Percentiles rank a stretch among this genome's conserved stretches.
Conservation (phyloP, 92 coral and sea anemone genomes). For the Siderastrea siderea region DNA sequence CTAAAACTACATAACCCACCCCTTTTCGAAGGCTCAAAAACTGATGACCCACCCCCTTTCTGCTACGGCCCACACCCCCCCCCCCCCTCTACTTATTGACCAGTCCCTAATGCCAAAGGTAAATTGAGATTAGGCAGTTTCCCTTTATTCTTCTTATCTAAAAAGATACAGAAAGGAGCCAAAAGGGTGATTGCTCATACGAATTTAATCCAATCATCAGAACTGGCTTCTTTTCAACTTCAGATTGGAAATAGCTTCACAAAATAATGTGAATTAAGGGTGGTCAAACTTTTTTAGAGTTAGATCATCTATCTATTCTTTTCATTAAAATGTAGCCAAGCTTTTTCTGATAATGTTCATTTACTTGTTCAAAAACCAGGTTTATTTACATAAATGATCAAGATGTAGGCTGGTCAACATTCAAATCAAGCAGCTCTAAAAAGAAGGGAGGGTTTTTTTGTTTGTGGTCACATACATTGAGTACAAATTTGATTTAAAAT, state of each 20-base stretch:
- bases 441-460: conserved; percentile 15
- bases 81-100: no score
- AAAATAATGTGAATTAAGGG: conserved; percentile 11
- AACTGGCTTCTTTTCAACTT: conserved; percentile 10
- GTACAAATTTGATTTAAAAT: conserved; percentile 3
- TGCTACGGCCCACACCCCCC: no score
- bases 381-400: conserved; percentile 21
- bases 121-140: not conserved
- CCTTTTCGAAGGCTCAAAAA: no score
- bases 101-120: conserved; percentile 22
- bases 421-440: conserved; percentile 12
- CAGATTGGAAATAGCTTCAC: conserved; percentile 12
- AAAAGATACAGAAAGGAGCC: conserved; percentile 17
- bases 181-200: conserved; percentile 11
- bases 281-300: conserved; percentile 6
- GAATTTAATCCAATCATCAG: conserved; percentile 28
- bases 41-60: no score
- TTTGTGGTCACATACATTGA: conserved; percentile 20
- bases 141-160: conserved; percentile 11
- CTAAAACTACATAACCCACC: no score
- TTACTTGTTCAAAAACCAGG: conserved; percentile 3
- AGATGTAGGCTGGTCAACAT: not conserved
- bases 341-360: conserved; percentile 13
- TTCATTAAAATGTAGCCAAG: conserved; percentile 23
- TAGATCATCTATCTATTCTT: not conserved